Evolutionary conservation across 2,888 invertebrate genomes (phyloP), one percentile per base, ranked within the genome.

Genomic region (Parascotia fuliginaria): DNA sequence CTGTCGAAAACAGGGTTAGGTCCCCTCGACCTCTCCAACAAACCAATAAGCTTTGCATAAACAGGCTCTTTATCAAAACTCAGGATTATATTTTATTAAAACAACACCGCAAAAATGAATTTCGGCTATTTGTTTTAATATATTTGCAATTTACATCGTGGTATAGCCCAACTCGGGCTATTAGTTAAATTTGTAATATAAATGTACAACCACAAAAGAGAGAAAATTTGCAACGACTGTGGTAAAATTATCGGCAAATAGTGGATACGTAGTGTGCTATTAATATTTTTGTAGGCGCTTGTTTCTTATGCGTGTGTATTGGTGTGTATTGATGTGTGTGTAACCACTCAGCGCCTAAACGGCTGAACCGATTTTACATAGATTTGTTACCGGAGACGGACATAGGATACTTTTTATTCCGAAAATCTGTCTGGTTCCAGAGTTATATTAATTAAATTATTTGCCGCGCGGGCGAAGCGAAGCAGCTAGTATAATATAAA

Each of bases 51-150:
- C 45, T 56, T 60, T 49, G 45, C 49, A 67, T 55, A 67, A 70
- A 61, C 61, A 60, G 42, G 28, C 65, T 45, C 59, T 73, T 60
- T 55, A 72, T 73, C 68, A 74, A 62, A 75, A 69, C 55, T 63
- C 42, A 50, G 63, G 59, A 55, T 58, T 55, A 64, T 60, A 65
- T 66, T 57, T 63, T 55, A 49, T 40, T 50, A 42, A 43, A 63
- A 59, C 56, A 46, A 59, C 46, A 54, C 69, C 61, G 44, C 69
- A 65, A 70, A 70, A 73, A 75, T 73, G 64, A 73, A 74, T 75
- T 74, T 65, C 38, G 42, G 62, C 67, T 60, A 75, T 77, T 68
- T 52, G 56, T 77, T 73, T 73, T 65, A 75, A 77, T 77, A 70
- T 66, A 73, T 72, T 73, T 70, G 68, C 64, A 70, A 65, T 75